A percentile compares a stretch with the other conserved stretches of the same genome.
Evolutionary conservation across 2,888 invertebrate genomes (phyloP).

Genomic region (Megalurothrips usitatus): DNA sequence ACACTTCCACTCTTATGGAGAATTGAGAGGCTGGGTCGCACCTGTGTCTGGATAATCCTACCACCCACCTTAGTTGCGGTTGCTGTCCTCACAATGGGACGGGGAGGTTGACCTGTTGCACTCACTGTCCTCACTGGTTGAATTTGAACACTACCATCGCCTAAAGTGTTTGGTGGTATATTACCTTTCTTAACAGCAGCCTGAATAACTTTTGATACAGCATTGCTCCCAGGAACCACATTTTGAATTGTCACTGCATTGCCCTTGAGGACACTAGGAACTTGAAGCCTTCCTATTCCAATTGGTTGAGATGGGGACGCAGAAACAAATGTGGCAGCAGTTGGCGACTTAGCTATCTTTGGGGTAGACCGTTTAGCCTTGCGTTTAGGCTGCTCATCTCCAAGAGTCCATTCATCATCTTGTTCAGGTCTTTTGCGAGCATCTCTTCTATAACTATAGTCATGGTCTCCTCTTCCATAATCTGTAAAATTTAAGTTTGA

Average conservation of each 20-base stretch:
- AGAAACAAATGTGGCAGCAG: background rate
- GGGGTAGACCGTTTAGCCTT: background rate
- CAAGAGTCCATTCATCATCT: background rate
- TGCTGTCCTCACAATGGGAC: background rate
- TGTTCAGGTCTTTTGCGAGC: background rate
- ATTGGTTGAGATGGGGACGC: background rate
- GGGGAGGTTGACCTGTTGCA: constrained; percentile 12
- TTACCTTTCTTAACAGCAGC: constrained; percentile 20
- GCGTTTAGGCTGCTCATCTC: background rate
- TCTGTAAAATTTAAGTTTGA: background rate
- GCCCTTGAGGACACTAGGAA: background rate
- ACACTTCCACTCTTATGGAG: background rate
- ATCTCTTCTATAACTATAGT: background rate
- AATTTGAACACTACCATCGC: constrained; percentile 24
- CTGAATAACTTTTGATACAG: background rate
- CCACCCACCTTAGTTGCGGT: constrained; percentile 5
- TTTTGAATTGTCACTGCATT: constrained; percentile 12
- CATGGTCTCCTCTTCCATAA: constrained; percentile 13
- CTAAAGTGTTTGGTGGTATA: constrained; percentile 15
- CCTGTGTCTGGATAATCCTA: constrained; percentile 2
- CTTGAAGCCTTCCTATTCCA: background rate
- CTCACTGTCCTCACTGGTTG: constrained; percentile 20
- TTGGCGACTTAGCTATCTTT: background rate
- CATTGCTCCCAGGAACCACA: background rate
- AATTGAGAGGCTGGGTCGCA: constrained; percentile 3